phyloP scores from a whole-genome alignment of 1,140 invertebrate species.

The Drosophila sulfurigaster region DNA sequence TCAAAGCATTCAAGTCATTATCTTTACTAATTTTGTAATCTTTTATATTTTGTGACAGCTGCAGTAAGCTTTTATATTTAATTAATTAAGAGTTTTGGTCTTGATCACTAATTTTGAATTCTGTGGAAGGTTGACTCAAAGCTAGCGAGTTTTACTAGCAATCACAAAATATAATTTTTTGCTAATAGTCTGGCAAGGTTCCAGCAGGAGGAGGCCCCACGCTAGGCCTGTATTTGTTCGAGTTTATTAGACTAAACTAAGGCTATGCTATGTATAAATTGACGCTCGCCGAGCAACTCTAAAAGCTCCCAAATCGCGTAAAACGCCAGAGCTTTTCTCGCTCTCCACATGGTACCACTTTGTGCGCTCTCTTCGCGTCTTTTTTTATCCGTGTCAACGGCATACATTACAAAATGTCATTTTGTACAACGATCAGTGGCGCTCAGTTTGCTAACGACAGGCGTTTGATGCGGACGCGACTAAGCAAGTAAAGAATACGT shows the following conservation, averaged over 20 bases:
- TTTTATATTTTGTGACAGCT: constrained; percentile 22
- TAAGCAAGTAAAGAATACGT: constrained; percentile 34
- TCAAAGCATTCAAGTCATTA: constrained; percentile 23
- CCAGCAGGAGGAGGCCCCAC: constrained; percentile 61
- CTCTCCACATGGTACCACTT: constrained; percentile 20
- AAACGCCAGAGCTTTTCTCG: constrained; percentile 37
- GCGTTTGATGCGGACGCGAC: constrained; percentile 66
- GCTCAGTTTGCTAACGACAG: constrained; percentile 58
- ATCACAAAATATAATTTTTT: constrained; percentile 16
- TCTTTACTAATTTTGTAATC: constrained; percentile 8
- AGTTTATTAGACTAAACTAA: constrained; percentile 39
- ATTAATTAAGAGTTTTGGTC: constrained; percentile 39
- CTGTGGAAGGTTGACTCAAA: constrained; percentile 66
- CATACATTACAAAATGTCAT: too few species aligned
- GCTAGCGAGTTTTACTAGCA: constrained; percentile 66
- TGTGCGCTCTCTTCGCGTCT: constrained; percentile 35
- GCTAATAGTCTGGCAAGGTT: constrained; percentile 57
- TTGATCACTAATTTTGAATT: constrained; percentile 55
- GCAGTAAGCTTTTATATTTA: constrained; percentile 14
- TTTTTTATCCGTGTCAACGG: too few species aligned
- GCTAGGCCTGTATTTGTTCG: constrained; percentile 35
- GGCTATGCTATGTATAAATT: constrained; percentile 60
- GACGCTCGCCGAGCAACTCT: constrained; percentile 59
- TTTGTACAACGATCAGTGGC: constrained; percentile 35
- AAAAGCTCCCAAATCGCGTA: constrained; percentile 41